Base-by-base conservation (phyloP, 2,888 invertebrate genomes). In the Polymixis lichenea region DNA sequence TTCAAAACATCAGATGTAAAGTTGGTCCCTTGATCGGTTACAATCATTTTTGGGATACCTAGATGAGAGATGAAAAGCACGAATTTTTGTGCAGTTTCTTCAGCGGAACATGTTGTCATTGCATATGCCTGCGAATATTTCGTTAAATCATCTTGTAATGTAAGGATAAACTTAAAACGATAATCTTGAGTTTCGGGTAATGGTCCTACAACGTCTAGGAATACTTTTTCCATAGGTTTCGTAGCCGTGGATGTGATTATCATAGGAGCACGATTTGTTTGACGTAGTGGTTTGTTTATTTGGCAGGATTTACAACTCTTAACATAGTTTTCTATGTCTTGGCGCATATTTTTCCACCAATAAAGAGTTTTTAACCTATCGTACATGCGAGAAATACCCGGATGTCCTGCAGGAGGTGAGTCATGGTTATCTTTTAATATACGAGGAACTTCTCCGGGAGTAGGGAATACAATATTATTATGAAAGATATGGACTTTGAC, bases 11-110 rank as follows among this genome's bases (percentile, higher is more conserved):
- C 60, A 1, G 65, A 71, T 11, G 22, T 53, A n/a, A 75, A 75
- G 8, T 65, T 60, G 43, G 74, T 74, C 5, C 70, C 65, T 51
- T 71, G 70, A 53, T 75, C 75, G 7, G 70, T 58, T 7, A 65
- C 38, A 19, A 75, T 75, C 19, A 51, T 56, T 51, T 32, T 38
- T 0, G 60, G 75, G 7, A 58, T 68, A 28, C 68, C 68, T 46
- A 68, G 38, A 6, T 68, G 68, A 13, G 68, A 68, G 13, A 68
- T 68, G n/a, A 68, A 56, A n/a, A 68, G 25, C 7, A 68, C 56
- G 9, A 68, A 19, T 25, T 19, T 46, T 55, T 53, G 53, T 15
- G 66, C 66, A 7, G 66, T 66, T 55, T 66, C 66, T 55, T 66
- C 66, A 17, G 66, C 66, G 13, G 66, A 66, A 55, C 66, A 66